Evolutionary conservation across 2,888 invertebrate genomes (phyloP), one percentile per base, ranked within the genome.

Genomic region (Melieria picta): DNA sequence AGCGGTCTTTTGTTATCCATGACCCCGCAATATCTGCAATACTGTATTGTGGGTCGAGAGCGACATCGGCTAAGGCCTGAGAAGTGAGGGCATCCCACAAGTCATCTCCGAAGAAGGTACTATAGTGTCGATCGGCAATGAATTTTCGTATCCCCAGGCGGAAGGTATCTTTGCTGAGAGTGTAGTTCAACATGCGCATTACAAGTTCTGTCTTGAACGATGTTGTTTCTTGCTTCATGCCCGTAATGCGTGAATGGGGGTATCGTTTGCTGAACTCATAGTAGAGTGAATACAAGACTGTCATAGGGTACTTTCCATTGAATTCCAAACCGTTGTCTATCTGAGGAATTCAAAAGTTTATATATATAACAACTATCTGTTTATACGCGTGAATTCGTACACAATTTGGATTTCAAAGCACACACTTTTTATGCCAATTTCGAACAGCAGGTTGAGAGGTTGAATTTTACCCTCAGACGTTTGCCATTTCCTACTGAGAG

Each of bases 181-280:
- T 94, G 78, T 93, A 93, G 82, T 95, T 93, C 81, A 98, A 90
- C 97, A 97, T 98, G 46, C 97, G 89, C 84, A 98, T 94, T 9
- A 97, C 88, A 50, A 94, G 85, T 81, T 93, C 93, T 2, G 92
- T 93, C 87, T 94, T 93, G 4, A 91, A 91, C 48, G 92, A 91
- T 0, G 91, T 90, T 0, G 93, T 93, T 83, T 94, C 93, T 65
- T 90, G 89, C 76, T 90, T 90, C 83, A 91, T 90, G 52, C 92
- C 93, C 0, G 92, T 93, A 75, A 92, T 93, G 72, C 93, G 90
- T 0, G 93, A 93, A 86, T 93, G 93, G 0, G 94, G 93, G 82
- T 92, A 92, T 1, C 93, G 88, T 81, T 93, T 93, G 80, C 93
- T 93, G 81, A 93, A 93, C 86, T 94, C 94, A 79, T 94, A 94